Percentiles rank a stretch among this genome's conserved stretches.
Conservation (phyloP, 2,113 vertebrate genomes). For the Cochlearius cochlearius region DNA sequence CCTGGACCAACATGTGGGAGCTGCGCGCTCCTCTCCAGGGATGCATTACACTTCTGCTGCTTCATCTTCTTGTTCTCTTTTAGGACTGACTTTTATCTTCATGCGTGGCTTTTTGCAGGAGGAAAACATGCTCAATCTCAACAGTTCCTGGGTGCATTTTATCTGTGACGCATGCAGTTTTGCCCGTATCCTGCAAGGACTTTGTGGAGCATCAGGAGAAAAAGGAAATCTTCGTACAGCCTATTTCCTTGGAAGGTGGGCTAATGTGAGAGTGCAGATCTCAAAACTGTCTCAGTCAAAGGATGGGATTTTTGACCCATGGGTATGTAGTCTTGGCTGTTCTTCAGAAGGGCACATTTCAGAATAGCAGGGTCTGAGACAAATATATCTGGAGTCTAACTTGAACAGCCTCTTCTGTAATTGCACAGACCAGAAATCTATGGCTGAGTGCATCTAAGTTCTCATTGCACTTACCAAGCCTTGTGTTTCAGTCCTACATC, state of each 20-base stretch:
- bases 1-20: not conserved
- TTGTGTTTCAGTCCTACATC: not conserved
- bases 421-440: not conserved
- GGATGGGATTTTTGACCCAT: not conserved
- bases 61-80: not conserved
- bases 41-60: not conserved
- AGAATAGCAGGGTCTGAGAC: not conserved
- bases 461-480: not conserved
- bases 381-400: not conserved
- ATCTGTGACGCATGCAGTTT: not conserved
- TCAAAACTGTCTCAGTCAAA: not conserved
- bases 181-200: not conserved
- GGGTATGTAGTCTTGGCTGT: not conserved
- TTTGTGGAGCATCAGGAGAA: not conserved
- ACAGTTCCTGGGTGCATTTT: not conserved
- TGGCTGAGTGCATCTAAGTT: not conserved
- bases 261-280: not conserved
- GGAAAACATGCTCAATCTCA: not conserved
- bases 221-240: not conserved
- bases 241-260: not conserved
- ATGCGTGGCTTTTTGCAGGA: rapidly evolving
- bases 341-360: not conserved
- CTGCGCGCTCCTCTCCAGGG: not conserved
- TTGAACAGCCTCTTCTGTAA: not conserved
- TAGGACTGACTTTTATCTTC: not conserved